Evolutionary conservation across 2,113 vertebrate species (phyloP), one percentile per base, ranked within the genome.

Genomic region (Rutilus rutilus): DNA sequence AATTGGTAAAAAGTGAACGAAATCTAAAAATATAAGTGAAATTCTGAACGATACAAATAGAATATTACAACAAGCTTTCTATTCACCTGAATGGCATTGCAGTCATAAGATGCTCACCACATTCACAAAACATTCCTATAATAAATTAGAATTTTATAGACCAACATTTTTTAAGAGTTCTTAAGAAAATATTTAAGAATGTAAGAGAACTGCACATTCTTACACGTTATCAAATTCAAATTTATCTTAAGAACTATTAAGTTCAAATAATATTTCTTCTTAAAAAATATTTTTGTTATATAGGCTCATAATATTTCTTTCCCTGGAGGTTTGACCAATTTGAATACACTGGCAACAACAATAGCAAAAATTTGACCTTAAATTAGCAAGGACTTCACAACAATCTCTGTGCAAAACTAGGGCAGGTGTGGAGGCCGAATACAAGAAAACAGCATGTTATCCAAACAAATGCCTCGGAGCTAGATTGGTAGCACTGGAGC

Each of bases 401-500:
- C 52, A 60, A 78, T 78, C 54, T 78, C 21, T 21, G 11, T 19
- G 12, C 54, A 78, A 59, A 60, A 47, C 71, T 75, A 75, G 71
- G 71, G 12, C 71, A 75, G 71, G n/a, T 75, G 42, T 75, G n/a
- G 42, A 75, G 71, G 42, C 71, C 14, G n/a, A 75, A 75, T 75
- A 75, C 12, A 17, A 75, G 47, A 77, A 77, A 77, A 77, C 50
- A 54, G 50, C 71, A 39, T 60, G 77, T 78, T 39, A 59, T 78
- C 54, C 54, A 42, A 59, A 78, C 54, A 79, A 60, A 12, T 60
- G 57, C 54, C 33, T 30, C 12, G 57, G 6, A 60, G 77, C 54
- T 79, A 79, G 71, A 75, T 75, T 75, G 39, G 42, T 75, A 75
- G 42, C 23, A 47, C 71, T 75, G 42, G 71, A 47, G 71, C 71